Percentiles rank a stretch among this genome's conserved stretches.
Conservation (phyloP, 1,140 invertebrate genomes). For the Drosophila rufa region DNA sequence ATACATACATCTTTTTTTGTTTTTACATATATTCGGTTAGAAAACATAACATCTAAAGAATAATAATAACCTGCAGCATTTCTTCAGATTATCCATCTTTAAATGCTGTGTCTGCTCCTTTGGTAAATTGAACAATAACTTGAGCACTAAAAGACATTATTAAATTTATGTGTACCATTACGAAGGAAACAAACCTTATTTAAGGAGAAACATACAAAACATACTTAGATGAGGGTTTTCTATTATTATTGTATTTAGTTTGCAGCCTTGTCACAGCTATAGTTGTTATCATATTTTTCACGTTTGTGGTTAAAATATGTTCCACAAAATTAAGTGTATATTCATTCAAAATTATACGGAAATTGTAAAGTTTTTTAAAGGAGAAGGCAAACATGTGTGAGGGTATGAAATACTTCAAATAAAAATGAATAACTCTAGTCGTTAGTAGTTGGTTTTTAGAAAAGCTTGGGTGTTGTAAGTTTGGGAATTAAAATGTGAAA, state of each 20-base stretch:
- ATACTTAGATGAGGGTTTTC: slow-evolving; percentile 1
- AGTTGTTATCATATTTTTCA: slow-evolving; percentile 10
- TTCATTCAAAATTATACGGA: slow-evolving; percentile 4
- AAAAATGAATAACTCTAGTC: slow-evolving; percentile 19
- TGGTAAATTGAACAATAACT: slow-evolving; percentile 8
- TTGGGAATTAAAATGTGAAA: too few relatives aligned
- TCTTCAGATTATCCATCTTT: slow-evolving; percentile 2
- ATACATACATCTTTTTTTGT: slow-evolving; percentile 1
- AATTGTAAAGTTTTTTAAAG: slow-evolving; percentile 18
- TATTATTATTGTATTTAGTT: slow-evolving; percentile 17
- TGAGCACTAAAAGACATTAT: slow-evolving; percentile 22
- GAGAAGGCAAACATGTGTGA: slow-evolving; percentile 10
- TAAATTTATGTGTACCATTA: slow-evolving; percentile 7
- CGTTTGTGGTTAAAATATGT: neutral
- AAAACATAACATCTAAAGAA: slow-evolving; percentile 14
- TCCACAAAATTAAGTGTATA: slow-evolving; percentile 6
- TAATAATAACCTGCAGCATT: slow-evolving; percentile 29
- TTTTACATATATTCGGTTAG: slow-evolving; percentile 3
- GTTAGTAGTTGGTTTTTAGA: neutral
- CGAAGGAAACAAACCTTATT: neutral
- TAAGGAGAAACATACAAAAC: neutral
- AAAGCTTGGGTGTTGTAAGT: neutral
- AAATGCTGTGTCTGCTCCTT: slow-evolving; percentile 15
- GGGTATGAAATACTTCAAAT: slow-evolving; percentile 18
- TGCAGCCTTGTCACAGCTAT: slow-evolving; percentile 14